A percentile compares a stretch with the other conserved stretches of the same genome.
phyloP scores from a whole-genome alignment of 2,888 invertebrate species.

The Galeopsomyia nigrocyanea region DNA sequence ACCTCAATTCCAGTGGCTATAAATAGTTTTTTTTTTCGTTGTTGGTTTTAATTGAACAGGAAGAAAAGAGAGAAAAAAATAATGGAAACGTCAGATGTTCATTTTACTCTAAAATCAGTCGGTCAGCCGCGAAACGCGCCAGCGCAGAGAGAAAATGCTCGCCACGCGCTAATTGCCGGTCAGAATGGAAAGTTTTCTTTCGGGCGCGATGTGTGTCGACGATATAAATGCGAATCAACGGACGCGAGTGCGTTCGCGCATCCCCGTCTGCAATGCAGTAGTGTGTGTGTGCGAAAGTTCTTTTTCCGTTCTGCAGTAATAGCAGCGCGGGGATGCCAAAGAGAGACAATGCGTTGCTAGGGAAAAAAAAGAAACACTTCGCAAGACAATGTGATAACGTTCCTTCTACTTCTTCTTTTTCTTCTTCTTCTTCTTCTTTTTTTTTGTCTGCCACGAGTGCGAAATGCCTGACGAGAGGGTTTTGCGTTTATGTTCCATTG shows the following conservation, averaged over 20 bases:
- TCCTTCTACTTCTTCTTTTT: too few relatives aligned
- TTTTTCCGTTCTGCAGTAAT: constrained; percentile 19
- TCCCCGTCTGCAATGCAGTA: not conserved
- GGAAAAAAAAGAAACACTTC: too few relatives aligned
- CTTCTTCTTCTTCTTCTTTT: too few relatives aligned
- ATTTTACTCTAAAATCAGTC: constrained; percentile 22
- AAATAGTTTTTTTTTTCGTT: constrained; percentile 19
- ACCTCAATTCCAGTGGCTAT: constrained; percentile 63
- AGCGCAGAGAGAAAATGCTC: constrained; percentile 43
- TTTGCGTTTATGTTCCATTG: too few relatives aligned
- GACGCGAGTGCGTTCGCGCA: not conserved
- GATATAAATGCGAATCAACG: constrained; percentile 36
- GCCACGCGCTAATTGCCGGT: constrained; percentile 61
- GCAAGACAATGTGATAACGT: too few relatives aligned
- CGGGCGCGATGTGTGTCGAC: constrained; percentile 45
- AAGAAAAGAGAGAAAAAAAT: not conserved
- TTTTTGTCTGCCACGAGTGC: too few relatives aligned
- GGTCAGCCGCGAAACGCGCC: constrained; percentile 23
- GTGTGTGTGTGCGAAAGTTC: constrained; percentile 31
- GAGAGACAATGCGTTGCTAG: too few relatives aligned
- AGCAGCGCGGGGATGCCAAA: not conserved
- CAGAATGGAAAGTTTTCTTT: constrained; percentile 58
- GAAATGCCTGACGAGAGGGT: too few relatives aligned
- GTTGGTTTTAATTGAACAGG: too few relatives aligned
- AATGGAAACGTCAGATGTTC: not conserved